Percentiles rank a stretch among this genome's conserved stretches.
Evolutionary conservation across 2,888 invertebrate species (phyloP).

Genomic region (Allolobophora icterica): DNA sequence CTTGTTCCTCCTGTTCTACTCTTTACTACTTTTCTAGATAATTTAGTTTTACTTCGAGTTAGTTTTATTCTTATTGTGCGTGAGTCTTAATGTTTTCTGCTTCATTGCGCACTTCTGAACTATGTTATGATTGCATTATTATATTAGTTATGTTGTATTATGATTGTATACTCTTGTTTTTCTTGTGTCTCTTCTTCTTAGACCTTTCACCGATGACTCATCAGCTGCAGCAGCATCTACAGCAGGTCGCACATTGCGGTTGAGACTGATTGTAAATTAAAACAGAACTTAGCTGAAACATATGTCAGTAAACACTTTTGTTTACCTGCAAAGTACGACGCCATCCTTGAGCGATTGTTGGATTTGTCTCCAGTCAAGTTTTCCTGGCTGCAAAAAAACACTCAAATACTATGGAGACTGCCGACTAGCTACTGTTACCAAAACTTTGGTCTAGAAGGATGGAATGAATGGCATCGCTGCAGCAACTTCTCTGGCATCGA

Average conservation of each 20-base stretch:
- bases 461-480: too few species aligned
- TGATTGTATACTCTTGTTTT: background rate
- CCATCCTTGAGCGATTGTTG: slow-evolving; percentile 45
- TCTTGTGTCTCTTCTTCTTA: background rate
- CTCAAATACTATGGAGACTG: background rate
- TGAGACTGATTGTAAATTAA: background rate
- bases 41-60: background rate
- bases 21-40: background rate
- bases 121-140: too few species aligned
- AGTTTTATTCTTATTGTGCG: background rate
- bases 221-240: background rate
- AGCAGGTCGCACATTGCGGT: background rate
- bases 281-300: background rate
- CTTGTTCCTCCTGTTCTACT: background rate
- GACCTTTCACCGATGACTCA: background rate
- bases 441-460: too few species aligned
- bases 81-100: background rate
- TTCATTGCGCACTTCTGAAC: too few species aligned
- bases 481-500: too few species aligned
- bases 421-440: too few species aligned
- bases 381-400: slow-evolving; percentile 21
- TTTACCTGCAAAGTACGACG: slow-evolving; percentile 46
- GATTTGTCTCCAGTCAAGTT: slow-evolving; percentile 39
- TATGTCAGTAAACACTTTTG: background rate
- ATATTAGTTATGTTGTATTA: too few species aligned